Percentiles rank a stretch among this genome's conserved stretches.
Conservation (phyloP, 2,888 invertebrate species). For the Aradus depressus region DNA sequence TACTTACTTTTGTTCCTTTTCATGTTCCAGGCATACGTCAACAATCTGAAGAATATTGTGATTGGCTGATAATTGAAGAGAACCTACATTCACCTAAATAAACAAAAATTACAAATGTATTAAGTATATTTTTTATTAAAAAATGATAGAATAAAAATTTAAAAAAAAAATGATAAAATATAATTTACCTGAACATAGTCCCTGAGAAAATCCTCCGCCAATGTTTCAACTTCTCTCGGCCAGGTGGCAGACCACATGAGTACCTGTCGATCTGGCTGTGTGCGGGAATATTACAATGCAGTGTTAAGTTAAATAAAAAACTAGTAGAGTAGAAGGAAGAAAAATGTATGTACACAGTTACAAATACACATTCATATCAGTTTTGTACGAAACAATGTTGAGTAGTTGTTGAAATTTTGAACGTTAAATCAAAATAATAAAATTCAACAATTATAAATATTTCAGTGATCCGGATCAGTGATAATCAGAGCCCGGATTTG, state of each 20-base stretch:
- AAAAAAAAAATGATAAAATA: neutral
- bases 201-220: slow-evolving; percentile 82
- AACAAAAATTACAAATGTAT: neutral
- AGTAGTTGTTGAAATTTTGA: neutral
- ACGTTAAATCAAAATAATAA: slow-evolving; percentile 3
- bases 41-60: slow-evolving; percentile 96
- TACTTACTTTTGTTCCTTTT: slow-evolving; percentile 54
- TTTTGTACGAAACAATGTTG: neutral
- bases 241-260: slow-evolving; percentile 99
- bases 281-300: no score
- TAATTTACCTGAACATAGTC: slow-evolving; percentile 70
- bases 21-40: slow-evolving; percentile 77
- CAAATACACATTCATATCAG: neutral
- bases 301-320: no score
- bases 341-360: no score
- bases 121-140: neutral
- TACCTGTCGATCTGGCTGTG: slow-evolving; percentile 80
- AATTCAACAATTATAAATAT: no score
- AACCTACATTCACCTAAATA: slow-evolving; percentile 79
- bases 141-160: neutral
- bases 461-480: no score
- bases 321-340: no score
- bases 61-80: slow-evolving; percentile 78
- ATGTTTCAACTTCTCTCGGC: slow-evolving; percentile 76
- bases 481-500: no score